Percentiles rank a stretch among this genome's conserved stretches.
Evolutionary conservation across 2,888 invertebrate genomes (phyloP).

Genomic region (Phalangium opilio): DNA sequence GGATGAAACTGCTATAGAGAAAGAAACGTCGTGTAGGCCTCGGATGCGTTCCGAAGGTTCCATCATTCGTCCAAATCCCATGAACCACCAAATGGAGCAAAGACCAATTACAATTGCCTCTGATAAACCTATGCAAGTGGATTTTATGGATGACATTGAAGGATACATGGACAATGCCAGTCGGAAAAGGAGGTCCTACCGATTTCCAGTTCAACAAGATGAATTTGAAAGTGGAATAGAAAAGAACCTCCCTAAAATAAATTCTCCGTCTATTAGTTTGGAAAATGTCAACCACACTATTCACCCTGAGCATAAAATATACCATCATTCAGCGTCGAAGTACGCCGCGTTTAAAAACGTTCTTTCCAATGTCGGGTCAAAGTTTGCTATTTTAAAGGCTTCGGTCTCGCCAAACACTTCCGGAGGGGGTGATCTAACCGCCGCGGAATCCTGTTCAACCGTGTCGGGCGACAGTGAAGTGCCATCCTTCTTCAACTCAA

Average conservation of each 20-base stretch:
- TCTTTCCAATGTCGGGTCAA: slow-evolving; percentile 24
- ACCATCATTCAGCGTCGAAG: slow-evolving; percentile 41
- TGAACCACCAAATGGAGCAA: slow-evolving; percentile 24
- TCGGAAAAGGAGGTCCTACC: background rate
- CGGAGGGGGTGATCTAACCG: too few species aligned
- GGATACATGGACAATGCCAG: slow-evolving; percentile 5
- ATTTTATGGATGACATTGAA: slow-evolving; percentile 51
- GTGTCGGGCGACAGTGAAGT: slow-evolving; percentile 3
- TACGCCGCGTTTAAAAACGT: slow-evolving; percentile 26
- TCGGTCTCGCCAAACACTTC: slow-evolving; percentile 9
- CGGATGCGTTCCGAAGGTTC: slow-evolving; percentile 12
- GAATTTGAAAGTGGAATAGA: slow-evolving; percentile 30
- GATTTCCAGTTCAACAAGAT: slow-evolving; percentile 23
- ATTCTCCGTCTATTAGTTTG: slow-evolving; percentile 34
- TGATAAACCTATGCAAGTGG: slow-evolving; percentile 43
- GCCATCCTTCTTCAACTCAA: background rate
- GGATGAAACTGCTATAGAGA: background rate
- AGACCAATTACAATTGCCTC: slow-evolving; percentile 55
- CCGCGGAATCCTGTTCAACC: slow-evolving; percentile 1
- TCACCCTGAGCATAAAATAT: slow-evolving; percentile 67
- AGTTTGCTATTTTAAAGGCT: slow-evolving; percentile 16
- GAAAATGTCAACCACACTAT: slow-evolving; percentile 31
- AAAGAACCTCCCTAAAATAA: slow-evolving; percentile 28
- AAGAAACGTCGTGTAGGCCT: background rate
- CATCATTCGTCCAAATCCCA: too few species aligned